Conservation (phyloP, 2,797 vertebrate genomes). For the Peromyscus eremicus region DNA sequence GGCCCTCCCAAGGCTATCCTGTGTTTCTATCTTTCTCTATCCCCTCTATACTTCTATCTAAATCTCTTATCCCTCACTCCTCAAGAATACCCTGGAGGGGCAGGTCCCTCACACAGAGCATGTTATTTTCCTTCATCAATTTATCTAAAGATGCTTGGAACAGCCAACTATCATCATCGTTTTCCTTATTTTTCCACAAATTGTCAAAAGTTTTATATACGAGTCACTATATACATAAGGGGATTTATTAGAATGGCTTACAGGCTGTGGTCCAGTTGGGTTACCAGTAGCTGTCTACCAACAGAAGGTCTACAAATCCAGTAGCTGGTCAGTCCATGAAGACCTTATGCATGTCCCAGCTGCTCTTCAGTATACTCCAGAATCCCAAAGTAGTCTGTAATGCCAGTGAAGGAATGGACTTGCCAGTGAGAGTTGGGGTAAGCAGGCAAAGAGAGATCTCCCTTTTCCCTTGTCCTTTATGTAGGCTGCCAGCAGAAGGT, state of each 20-base stretch:
- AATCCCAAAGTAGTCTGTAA: background rate
- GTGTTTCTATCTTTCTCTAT: no score
- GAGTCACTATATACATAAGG: background rate
- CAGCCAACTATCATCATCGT: background rate
- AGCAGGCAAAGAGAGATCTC: background rate
- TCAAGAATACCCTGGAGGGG: no score
- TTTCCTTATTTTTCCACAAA: background rate
- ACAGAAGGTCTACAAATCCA: background rate
- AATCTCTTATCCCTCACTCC: no score
- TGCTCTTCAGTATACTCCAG: background rate
- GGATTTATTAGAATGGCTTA: background rate
- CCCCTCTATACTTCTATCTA: no score
- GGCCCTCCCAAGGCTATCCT: no score
- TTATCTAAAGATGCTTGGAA: background rate
- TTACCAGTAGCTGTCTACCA: background rate
- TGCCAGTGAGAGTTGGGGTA: background rate
- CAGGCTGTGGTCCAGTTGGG: background rate
- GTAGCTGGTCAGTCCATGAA: background rate
- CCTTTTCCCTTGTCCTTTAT: background rate
- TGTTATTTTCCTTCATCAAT: background rate
- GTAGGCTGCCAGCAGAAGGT: background rate
- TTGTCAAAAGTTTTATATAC: background rate
- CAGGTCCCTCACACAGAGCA: no score
- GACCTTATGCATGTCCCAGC: background rate
- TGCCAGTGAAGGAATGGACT: background rate